Evolutionary conservation across 2,797 vertebrate genomes (phyloP).

Genomic region (Pristis pectinata): DNA sequence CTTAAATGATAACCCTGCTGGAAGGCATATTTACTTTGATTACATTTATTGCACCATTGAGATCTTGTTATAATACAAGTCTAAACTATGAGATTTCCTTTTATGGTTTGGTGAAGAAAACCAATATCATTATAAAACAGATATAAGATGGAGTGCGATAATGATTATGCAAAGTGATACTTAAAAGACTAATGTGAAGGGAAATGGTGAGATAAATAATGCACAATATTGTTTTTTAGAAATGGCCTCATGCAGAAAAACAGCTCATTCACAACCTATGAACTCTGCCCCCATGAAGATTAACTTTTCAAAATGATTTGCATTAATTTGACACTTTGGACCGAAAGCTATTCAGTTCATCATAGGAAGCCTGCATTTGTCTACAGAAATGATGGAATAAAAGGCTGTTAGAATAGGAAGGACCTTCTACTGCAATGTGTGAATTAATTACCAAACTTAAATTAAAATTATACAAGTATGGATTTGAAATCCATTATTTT

Average conservation of each 20-base stretch:
- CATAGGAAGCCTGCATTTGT: neutral
- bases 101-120: conserved; percentile 11
- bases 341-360: conserved; percentile 4
- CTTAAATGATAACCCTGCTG: conserved; percentile 42
- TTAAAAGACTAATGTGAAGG: neutral
- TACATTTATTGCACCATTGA: conserved; percentile 30
- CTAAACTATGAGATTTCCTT: conserved; percentile 11
- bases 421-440: neutral
- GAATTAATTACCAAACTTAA: conserved; percentile 14
- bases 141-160: neutral
- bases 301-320: conserved; percentile 31
- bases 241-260: neutral
- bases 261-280: conserved; percentile 26
- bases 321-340: conserved; percentile 32
- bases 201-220: conserved; percentile 15
- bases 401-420: neutral
- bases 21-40: conserved; percentile 32
- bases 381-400: conserved; percentile 1
- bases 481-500: neutral
- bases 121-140: too few relatives aligned
- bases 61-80: neutral
- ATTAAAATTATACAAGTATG: conserved; percentile 18
- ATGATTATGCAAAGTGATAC: neutral
- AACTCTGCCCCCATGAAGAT: conserved; percentile 21
- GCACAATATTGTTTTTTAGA: conserved; percentile 21